A percentile compares a stretch with the other conserved stretches of the same genome.
phyloP scores from a whole-genome alignment of 2,888 invertebrate genomes.

The Lasioglossum morio region DNA sequence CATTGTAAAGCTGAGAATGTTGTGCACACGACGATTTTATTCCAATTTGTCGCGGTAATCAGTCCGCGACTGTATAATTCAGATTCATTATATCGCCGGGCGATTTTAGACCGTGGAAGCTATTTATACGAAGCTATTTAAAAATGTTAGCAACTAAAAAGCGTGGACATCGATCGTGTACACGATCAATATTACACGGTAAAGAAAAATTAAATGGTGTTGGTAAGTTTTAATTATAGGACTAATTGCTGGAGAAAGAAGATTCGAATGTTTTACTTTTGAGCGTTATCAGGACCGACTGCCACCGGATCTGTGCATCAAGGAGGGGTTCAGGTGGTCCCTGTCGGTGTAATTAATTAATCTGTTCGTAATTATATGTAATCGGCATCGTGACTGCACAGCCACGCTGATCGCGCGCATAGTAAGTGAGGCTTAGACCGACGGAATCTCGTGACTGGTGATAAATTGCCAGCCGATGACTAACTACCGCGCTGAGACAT shows the following conservation, averaged over 20 bases:
- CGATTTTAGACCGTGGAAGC: neutral
- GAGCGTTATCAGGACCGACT: neutral
- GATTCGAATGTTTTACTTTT: neutral
- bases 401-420: constrained; percentile 77
- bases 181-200: neutral
- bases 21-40: neutral
- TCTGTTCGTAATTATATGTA: constrained; percentile 81
- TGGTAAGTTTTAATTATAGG: neutral
- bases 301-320: neutral
- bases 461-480: constrained; percentile 82
- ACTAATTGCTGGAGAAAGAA: neutral
- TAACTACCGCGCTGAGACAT: constrained; percentile 81
- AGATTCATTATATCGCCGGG: neutral
- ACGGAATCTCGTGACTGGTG: constrained; percentile 78
- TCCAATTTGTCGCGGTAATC: neutral
- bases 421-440: constrained; percentile 78
- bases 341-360: constrained; percentile 78
- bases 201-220: neutral
- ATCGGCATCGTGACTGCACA: constrained; percentile 75
- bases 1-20: constrained; percentile 5
- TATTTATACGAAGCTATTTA: neutral
- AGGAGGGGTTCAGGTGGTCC: constrained; percentile 50
- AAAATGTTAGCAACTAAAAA: neutral
- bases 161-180: neutral
- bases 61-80: neutral